These are phyloP conservation scores for Tuta absoluta DNA, from an alignment of 2,888 invertebrate species.

Conservation along the genomic window DNA sequence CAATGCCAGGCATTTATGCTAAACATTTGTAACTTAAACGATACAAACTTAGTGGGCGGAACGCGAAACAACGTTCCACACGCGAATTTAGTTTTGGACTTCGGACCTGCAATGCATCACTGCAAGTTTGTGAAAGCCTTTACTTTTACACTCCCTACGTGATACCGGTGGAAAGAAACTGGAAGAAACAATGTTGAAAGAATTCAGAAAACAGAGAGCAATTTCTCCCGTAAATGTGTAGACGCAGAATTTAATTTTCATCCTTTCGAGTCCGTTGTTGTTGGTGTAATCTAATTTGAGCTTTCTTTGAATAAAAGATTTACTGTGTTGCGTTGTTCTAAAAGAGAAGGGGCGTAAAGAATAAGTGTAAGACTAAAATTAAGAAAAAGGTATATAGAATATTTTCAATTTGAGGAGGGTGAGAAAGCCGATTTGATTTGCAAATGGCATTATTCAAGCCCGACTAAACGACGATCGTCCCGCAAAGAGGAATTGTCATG, in stretches of 20 bases:
- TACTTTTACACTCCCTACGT: conserved; percentile 11
- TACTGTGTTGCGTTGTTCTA: neutral
- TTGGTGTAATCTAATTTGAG: conserved; percentile 11
- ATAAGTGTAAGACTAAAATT: neutral
- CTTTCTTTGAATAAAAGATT: conserved; percentile 17
- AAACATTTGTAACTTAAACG: conserved; percentile 14
- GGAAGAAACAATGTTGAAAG: conserved; percentile 11
- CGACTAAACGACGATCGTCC: conserved; percentile 11
- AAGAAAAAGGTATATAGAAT: neutral
- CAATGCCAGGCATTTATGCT: no score
- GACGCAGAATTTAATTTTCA: conserved; percentile 17
- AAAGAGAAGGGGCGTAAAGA: neutral
- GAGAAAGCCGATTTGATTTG: neutral
- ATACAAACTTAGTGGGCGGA: conserved; percentile 33
- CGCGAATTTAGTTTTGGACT: conserved; percentile 48
- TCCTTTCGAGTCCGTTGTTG: conserved; percentile 6
- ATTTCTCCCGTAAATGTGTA: neutral
- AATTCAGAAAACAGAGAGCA: conserved; percentile 4
- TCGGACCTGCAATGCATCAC: conserved; percentile 69
- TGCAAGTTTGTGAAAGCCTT: conserved; percentile 27
- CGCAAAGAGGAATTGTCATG: conserved; percentile 28
- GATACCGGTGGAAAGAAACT: conserved; percentile 13
- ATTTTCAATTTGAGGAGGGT: neutral
- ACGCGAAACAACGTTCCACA: conserved; percentile 49
- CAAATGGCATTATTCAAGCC: neutral